These are phyloP conservation scores for Stichodactyla mertensii DNA, from an alignment of 64 coral and sea anemone genomes.

Conservation along the genomic window DNA sequence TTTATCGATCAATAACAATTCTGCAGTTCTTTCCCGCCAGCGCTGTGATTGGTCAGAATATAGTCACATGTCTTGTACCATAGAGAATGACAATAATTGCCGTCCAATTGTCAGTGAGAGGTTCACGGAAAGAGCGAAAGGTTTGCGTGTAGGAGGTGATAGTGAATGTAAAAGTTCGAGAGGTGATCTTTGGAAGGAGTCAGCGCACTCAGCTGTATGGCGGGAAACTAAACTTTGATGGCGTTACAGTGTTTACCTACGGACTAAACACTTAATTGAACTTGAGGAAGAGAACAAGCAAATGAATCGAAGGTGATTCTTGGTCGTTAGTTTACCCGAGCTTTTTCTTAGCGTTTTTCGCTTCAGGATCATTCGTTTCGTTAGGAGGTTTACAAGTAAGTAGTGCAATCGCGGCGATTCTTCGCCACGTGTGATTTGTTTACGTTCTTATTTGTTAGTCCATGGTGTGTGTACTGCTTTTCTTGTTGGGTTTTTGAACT, in stretches of 20 bases:
- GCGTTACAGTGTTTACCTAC: slow-evolving; percentile 23
- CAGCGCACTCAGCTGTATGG: slow-evolving; percentile 26
- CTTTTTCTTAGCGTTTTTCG: neutral
- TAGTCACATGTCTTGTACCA: slow-evolving; percentile 14
- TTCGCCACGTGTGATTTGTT: slow-evolving; percentile 30
- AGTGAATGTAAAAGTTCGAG: slow-evolving; percentile 27
- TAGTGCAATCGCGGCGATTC: neutral
- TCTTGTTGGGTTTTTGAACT: slow-evolving; percentile 1
- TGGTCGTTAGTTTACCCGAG: neutral
- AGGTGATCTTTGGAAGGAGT: slow-evolving; percentile 28
- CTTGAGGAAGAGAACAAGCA: neutral
- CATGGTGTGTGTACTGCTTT: neutral
- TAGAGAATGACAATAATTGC: slow-evolving; percentile 17
- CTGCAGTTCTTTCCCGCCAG: slow-evolving; percentile 1
- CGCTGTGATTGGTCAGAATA: slow-evolving; percentile 16
- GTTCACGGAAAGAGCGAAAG: slow-evolving; percentile 13
- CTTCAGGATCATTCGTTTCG: slow-evolving; percentile 12
- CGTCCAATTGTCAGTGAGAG: slow-evolving; percentile 23
- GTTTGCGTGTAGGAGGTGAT: slow-evolving; percentile 24
- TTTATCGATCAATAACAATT: neutral
- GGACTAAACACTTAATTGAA: neutral
- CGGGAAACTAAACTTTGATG: slow-evolving; percentile 24
- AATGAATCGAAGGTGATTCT: slow-evolving; percentile 17
- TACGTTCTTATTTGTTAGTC: slow-evolving; percentile 11
- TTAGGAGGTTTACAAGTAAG: neutral